Base-by-base conservation (phyloP, 2,797 vertebrate genomes). In the Ispidina picta region DNA sequence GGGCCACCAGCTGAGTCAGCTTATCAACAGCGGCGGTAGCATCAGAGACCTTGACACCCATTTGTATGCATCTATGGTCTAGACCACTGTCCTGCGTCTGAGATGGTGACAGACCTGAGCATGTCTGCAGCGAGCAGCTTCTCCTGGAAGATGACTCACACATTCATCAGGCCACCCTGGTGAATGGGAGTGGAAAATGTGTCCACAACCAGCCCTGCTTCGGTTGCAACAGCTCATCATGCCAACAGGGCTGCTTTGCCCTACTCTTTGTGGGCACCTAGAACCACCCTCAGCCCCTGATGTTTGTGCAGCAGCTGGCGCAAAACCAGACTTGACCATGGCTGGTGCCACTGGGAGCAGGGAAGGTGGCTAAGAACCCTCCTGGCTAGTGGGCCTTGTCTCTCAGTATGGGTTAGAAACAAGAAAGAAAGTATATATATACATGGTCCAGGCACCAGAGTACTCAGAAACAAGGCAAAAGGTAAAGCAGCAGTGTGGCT, bases 121-220 rank as follows among this genome's bases (percentile, higher is more conserved):
- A 4, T 43, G 62, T 73, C 46, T 84, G 75, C 46, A 33, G 64
- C 2, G 4, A 84, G 68, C 28, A 35, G 29, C 71, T 88, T 60
- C 70, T 93, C 75, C 75, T 76, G 60, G 77, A 64, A 93, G 75
- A 46, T 74, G 92, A 86, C 81, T 92, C 88, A 88, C 2, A 4
- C 44, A n/a, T 26, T 41, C 44, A 52, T 39, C 26, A 31, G 48
- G 37, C 60, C 66, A 56, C 37, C 8, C 22, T 10, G 26, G 51
- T 17, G 41, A 86, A 83, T 0, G 2, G 46, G 44, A 85, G 43
- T 1, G 1, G 63, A 56, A 77, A 56, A 89, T 63, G 26, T 2
- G 12, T 74, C 56, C 49, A 37, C 68, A 48, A 28, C 15, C 56
- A 91, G 51, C 19, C 59, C 46, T 33, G 28, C 6, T 35, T 56